Conservation (phyloP, 2,113 vertebrate genomes). For the Erpornis zantholeuca region DNA sequence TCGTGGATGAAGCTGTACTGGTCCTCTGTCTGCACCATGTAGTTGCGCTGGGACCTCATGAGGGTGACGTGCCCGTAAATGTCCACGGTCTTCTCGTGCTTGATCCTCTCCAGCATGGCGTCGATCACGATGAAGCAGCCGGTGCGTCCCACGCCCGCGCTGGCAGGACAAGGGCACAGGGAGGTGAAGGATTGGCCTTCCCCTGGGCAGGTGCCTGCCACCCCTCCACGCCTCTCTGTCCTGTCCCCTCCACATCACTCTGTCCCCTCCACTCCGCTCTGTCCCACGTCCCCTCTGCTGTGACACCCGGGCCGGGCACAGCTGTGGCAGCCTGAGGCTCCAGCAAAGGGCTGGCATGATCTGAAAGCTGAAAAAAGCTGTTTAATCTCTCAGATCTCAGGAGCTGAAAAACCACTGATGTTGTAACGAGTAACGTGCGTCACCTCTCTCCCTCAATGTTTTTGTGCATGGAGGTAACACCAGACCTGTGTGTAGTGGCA, state of each 20-base stretch:
- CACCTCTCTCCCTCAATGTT: neutral
- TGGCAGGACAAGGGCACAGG: neutral
- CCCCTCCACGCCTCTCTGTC: fast-evolving
- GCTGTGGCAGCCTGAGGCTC: neutral
- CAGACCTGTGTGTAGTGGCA: neutral
- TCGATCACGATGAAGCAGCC: conserved; percentile 99
- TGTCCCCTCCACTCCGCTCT: neutral
- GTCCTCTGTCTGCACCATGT: conserved; percentile 99
- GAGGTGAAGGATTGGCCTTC: fast-evolving
- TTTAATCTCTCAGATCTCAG: neutral
- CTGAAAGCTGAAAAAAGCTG: neutral
- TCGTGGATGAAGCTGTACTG: conserved; percentile 99
- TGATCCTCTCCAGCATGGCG: conserved; percentile 96
- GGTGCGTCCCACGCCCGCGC: conserved; percentile 91
- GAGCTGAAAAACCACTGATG: neutral
- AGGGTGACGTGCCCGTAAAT: conserved; percentile 97
- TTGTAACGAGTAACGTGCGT: neutral
- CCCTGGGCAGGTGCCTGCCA: fast-evolving
- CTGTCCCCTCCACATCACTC: no score
- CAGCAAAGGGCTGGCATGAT: neutral
- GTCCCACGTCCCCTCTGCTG: neutral
- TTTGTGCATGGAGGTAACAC: neutral
- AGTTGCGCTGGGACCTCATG: conserved; percentile 96
- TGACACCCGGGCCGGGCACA: neutral
- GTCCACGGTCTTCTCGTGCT: conserved; percentile 96